These are phyloP conservation scores for Pachycephus smyrnensis DNA, from an alignment of 2,888 invertebrate species.

Conservation along the genomic window DNA sequence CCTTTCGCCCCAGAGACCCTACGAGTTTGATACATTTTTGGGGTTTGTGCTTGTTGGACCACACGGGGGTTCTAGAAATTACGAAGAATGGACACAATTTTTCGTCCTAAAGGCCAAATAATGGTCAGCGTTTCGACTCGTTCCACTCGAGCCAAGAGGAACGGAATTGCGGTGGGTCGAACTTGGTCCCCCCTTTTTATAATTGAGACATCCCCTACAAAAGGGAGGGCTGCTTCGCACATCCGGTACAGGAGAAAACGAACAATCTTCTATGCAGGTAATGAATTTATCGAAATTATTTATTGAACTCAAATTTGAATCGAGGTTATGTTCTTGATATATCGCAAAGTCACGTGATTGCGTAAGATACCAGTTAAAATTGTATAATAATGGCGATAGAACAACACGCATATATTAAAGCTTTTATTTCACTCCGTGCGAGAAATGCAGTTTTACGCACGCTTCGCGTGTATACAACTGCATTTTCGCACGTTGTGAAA, in stretches of 20 bases:
- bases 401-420: neutral
- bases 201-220: neutral
- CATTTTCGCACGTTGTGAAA: no score
- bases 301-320: neutral
- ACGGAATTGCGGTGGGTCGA: neutral
- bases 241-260: neutral
- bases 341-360: neutral
- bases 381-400: neutral
- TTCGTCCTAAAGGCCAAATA: constrained; percentile 55
- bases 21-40: constrained; percentile 26
- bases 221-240: neutral
- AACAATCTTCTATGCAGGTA: neutral
- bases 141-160: neutral
- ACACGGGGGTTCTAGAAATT: constrained; percentile 46
- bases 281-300: neutral
- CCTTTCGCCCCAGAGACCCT: neutral
- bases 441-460: no score
- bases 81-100: constrained; percentile 47
- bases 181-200: neutral
- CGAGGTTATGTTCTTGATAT: neutral
- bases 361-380: neutral
- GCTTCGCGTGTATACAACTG: no score
- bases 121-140: constrained; percentile 30
- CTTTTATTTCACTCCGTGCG: no score
- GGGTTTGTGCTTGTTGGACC: constrained; percentile 35